Conservation (phyloP, 1,140 invertebrate genomes). For the Saccostrea glomerata region DNA sequence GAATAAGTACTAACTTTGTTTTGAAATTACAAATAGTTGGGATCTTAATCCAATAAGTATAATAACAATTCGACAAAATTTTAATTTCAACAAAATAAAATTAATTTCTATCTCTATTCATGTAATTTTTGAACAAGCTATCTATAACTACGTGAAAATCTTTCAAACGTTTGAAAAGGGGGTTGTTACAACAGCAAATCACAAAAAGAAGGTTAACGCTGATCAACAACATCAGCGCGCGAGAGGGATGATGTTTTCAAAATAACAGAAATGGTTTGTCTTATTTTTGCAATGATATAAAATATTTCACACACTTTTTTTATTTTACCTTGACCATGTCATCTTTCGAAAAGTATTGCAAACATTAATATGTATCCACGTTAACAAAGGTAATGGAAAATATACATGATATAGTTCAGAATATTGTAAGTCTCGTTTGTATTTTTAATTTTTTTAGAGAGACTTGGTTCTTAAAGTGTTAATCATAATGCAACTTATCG, state of each 20-base stretch:
- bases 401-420: not conserved
- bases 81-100: not conserved
- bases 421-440: not conserved
- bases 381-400: not conserved
- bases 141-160: not conserved
- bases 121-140: not conserved
- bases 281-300: not conserved
- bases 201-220: not conserved
- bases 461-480: no score
- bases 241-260: slow-evolving; percentile 10
- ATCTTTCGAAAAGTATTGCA: not conserved
- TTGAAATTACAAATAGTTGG: no score
- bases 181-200: not conserved
- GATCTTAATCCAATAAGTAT: no score
- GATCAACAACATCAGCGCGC: slow-evolving; percentile 13
- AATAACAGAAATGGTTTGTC: slow-evolving; percentile 19
- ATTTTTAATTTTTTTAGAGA: not conserved
- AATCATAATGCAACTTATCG: no score
- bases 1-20: no score
- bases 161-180: slow-evolving; percentile 1
- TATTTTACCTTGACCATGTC: not conserved
- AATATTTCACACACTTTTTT: not conserved
- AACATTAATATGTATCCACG: no score
- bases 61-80: no score
- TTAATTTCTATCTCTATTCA: not conserved